These are phyloP conservation scores for Sarotherodon lohbergeri DNA, from an alignment of 2,113 vertebrate species.

Conservation along the genomic window DNA sequence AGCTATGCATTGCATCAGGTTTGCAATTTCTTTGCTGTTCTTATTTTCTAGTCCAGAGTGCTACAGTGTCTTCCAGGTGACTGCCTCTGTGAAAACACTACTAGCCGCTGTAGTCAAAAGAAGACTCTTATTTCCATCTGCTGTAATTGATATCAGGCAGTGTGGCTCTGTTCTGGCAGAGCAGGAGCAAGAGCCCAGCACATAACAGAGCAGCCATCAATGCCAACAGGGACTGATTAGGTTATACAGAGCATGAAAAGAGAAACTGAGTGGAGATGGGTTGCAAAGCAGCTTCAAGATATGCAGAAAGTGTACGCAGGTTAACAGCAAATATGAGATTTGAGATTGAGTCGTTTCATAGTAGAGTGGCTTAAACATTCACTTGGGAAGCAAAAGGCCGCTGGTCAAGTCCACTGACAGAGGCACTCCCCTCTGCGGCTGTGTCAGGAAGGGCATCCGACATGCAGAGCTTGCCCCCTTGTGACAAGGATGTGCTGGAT, in stretches of 20 bases:
- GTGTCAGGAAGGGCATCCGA: not conserved
- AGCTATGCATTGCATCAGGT: slow-evolving; percentile 97
- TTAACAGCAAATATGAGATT: not conserved
- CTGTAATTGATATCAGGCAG: not conserved
- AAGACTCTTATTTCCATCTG: not conserved
- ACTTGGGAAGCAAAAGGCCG: not conserved
- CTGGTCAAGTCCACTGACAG: not conserved
- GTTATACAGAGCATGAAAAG: not conserved
- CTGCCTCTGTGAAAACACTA: not conserved
- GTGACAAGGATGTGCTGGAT: not conserved
- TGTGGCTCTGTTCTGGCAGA: not conserved
- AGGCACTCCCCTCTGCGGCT: not conserved
- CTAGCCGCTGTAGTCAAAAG: not conserved
- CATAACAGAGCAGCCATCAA: not conserved
- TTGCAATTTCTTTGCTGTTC: not conserved
- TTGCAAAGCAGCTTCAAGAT: not conserved
- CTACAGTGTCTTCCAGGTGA: not conserved
- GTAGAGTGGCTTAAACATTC: not conserved
- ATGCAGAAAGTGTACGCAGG: not conserved
- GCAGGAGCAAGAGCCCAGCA: not conserved
- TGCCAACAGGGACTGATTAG: not conserved
- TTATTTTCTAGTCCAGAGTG: not conserved
- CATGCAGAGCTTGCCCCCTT: not conserved
- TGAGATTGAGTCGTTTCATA: not conserved
- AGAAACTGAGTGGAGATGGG: not conserved